Base-by-base conservation (phyloP, 2,797 vertebrate species). In the Helarctos malayanus region DNA sequence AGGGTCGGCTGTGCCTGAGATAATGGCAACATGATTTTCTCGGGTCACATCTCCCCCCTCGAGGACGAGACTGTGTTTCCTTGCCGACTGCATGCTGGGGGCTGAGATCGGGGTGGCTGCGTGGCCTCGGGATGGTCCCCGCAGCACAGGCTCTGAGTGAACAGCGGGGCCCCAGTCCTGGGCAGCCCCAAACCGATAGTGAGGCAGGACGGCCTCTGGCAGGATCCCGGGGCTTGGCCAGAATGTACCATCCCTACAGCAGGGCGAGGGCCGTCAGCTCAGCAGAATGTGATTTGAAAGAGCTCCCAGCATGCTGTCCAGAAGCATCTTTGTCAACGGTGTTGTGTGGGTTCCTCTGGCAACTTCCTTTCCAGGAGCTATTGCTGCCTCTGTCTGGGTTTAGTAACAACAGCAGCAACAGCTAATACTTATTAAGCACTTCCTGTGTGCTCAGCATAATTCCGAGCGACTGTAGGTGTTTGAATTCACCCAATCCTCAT, bases 1-100 rank as follows among this genome's bases (percentile, higher is more conserved):
- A 35, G 41, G 13, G 32, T 23, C 14, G 2, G 25, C 75, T 68
- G 63, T 41, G 32, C 52, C 35, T 0, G 7, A 95, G 78, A 83
- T 56, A 21, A 71, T 4, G 41, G 61, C 81, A 89, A 25, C 71
- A 76, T 86, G 83, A 78, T 87, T 92, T 93, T 69, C 93, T 92
- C 38, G 18, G 91, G 71, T 91, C 61, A 29, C 13, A n/a, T 78
- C 54, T 63, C 6, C 57, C 63, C 38, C 32, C 19, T 52, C 27
- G 68, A 92, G 49, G 80, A 65, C 85, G 91, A 88, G 65, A 47
- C 29, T 4, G 2, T 4, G 10, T 38, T 82, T 90, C 21, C n/a
- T 47, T 45, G 76, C 32, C 0, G 0, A n/a, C n/a, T 4, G 1
- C 5, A 0, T 19, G 75, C 59, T 52, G 80, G 35, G 14, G 41